phyloP scores from a whole-genome alignment of 1,140 invertebrate species.

The Apis laboriosa region DNA sequence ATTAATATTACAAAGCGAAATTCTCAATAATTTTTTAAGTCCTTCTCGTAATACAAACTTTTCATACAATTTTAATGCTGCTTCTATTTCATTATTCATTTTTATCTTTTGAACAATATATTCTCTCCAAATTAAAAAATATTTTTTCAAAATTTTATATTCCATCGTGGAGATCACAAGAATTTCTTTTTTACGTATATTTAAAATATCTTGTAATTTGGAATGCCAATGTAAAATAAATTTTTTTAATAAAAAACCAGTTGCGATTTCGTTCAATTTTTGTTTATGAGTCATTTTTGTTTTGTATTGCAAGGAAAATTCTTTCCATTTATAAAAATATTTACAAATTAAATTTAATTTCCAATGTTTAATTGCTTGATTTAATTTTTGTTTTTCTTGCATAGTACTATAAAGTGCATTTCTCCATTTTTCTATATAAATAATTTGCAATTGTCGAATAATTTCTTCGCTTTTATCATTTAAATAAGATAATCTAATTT shows the following conservation, averaged over 20 bases:
- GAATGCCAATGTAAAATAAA: conserved; percentile 18
- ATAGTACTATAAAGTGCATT: not conserved
- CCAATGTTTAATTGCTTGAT: conserved; percentile 1
- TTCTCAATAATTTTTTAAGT: conserved; percentile 30
- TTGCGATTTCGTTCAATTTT: conserved; percentile 1
- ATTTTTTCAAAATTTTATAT: conserved; percentile 13
- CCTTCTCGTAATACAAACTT: conserved; percentile 20
- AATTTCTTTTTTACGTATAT: conserved; percentile 12
- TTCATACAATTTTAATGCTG: conserved; percentile 12
- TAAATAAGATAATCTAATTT: conserved; percentile 15
- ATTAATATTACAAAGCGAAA: conserved; percentile 17
- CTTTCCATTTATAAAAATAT: conserved; percentile 25
- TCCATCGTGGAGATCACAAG: conserved; percentile 1
- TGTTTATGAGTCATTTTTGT: conserved; percentile 8
- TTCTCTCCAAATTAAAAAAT: conserved; percentile 4
- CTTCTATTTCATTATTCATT: conserved; percentile 3
- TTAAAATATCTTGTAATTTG: conserved; percentile 4
- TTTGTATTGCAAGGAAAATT: conserved; percentile 22
- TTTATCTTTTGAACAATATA: conserved; percentile 6
- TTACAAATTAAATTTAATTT: conserved; percentile 7
- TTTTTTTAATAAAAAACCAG: conserved; percentile 11
- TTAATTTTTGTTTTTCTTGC: conserved; percentile 33
- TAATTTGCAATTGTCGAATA: not conserved
- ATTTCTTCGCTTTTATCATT: not conserved
- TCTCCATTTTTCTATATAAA: conserved; percentile 38